Base-by-base conservation (phyloP, 2,797 vertebrate species). In the Varecia variegata region DNA sequence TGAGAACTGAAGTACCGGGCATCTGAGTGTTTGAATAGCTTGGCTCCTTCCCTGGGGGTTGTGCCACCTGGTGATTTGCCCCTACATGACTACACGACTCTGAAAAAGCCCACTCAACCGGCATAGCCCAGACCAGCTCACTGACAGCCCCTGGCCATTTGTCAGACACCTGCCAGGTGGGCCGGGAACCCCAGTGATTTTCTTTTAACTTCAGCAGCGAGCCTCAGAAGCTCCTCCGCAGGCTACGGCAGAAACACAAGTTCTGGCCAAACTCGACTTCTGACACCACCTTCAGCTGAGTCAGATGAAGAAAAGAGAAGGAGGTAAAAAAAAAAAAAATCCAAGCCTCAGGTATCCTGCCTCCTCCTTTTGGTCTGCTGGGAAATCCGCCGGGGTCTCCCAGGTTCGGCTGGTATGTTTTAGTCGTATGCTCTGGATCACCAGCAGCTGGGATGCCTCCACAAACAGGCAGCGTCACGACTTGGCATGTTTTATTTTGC, bases 381-480 rank as follows among this genome's bases (percentile, higher is more conserved):
- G 70, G 1, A 45, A 90, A 94, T 83, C 92, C 62, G 10, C 23
- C 9, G 13, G 47, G 25, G 27, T 85, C 93, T 83, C 56, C 54
- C 68, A 47, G 86, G 47, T n/a, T 73, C 80, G 30, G 62, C 62
- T n/a, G 32, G 15, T 65, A 32, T 87, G 92, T 88, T 71, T 56
- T 91, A 82, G 60, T 35, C 54, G 2, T 83, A 81, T 25, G 25
- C 80, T 97, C 95, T 97, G 87, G 71, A 96, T 87, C 60, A 58
- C 47, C 76, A 87, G 60, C 50, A 60, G 60, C 84, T 20, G 17
- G 62, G 81, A 65, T 76, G 79, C 79, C 79, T 81, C 60, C 88
- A 80, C 86, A 96, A 97, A 95, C 23, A 94, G 95, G 90, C 82
- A 0, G 11, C 60, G 62, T 62, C 94, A 65, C 18, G 13, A 94